Conservation (phyloP, 2,797 vertebrate genomes). For the Acipenser oxyrinchus region DNA sequence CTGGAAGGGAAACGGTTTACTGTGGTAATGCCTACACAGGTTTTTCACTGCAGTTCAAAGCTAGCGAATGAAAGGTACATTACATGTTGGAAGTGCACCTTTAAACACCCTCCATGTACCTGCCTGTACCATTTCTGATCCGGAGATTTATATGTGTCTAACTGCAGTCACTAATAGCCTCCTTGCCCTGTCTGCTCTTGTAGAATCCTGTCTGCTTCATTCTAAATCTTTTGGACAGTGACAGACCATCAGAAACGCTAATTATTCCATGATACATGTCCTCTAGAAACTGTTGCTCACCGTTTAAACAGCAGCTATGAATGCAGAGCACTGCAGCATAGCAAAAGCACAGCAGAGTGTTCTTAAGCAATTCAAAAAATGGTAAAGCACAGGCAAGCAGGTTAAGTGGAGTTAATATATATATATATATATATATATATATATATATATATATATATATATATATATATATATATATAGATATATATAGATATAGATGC, state of each 20-base stretch:
- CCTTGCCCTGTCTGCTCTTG: background rate
- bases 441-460: too few relatives aligned
- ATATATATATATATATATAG: too few relatives aligned
- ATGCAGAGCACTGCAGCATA: background rate
- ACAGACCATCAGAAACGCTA: background rate
- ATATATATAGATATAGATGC: too few relatives aligned
- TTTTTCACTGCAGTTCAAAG: too few relatives aligned
- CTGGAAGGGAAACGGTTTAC: background rate
- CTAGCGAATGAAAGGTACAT: background rate
- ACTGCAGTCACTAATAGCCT: background rate
- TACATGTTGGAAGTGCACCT: background rate
- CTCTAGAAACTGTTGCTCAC: background rate
- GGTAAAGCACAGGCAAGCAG: background rate
- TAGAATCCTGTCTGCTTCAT: background rate
- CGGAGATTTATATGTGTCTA: background rate
- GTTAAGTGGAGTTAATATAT: too few relatives aligned
- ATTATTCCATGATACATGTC: background rate
- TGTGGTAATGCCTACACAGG: too few relatives aligned
- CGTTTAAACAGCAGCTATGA: background rate
- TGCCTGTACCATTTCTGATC: too few relatives aligned
- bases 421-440: too few relatives aligned
- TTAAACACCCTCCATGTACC: background rate
- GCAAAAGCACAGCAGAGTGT: background rate
- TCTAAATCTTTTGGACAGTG: background rate
- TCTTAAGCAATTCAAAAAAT: background rate